Evolutionary conservation across 2,888 invertebrate species (phyloP).

Genomic region (Pheosia gnoma): DNA sequence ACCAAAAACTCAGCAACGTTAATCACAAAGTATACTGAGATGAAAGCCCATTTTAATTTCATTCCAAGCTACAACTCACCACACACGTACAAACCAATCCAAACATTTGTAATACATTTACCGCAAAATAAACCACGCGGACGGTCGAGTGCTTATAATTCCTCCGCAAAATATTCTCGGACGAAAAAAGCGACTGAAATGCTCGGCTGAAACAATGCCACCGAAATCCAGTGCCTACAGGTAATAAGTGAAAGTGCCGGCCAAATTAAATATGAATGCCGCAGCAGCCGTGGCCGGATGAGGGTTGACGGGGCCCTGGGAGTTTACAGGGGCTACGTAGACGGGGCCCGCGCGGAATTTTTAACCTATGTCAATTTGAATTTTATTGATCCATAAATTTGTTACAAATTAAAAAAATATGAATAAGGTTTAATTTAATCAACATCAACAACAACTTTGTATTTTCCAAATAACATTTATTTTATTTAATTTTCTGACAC

Average conservation of each 20-base stretch:
- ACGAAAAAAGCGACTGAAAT: constrained; percentile 29
- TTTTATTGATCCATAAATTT: too few species aligned
- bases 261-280: constrained; percentile 59
- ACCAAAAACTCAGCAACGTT: too few species aligned
- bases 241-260: constrained; percentile 62
- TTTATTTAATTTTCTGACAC: too few species aligned
- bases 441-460: too few species aligned
- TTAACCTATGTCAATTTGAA: not conserved
- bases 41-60: not conserved
- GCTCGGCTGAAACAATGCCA: constrained; percentile 34
- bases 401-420: too few species aligned
- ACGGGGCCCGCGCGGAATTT: not conserved
- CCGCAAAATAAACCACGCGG: constrained; percentile 13
- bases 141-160: constrained; percentile 33
- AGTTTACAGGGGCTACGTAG: not conserved
- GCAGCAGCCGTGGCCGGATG: constrained; percentile 7
- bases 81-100: not conserved
- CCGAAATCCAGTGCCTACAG: constrained; percentile 44
- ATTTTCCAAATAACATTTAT: too few species aligned
- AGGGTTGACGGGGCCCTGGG: constrained; percentile 3
- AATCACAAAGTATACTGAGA: too few species aligned
- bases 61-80: not conserved
- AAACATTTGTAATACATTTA: constrained; percentile 3
- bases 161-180: constrained; percentile 23
- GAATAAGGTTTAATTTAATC: too few species aligned